Evolutionary conservation across 1,140 invertebrate genomes (phyloP), one percentile per base, ranked within the genome.

Genomic region (Nephila pilipes): DNA sequence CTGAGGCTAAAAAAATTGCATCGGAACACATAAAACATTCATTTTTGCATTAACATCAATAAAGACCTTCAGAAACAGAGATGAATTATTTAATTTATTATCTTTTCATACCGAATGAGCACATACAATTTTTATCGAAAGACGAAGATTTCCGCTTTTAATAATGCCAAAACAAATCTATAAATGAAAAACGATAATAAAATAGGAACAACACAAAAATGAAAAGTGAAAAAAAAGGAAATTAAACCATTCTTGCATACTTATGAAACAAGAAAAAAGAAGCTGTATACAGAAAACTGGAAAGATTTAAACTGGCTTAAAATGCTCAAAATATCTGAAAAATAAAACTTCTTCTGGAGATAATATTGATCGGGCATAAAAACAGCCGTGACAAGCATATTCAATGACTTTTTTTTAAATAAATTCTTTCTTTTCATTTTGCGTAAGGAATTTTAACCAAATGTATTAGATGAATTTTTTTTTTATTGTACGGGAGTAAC

Each of bases 381-480:
- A 75, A 75, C 25, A 18, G 65, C 65, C 65, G 29, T 75, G 65
- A 29, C 25, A 65, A 65, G 63, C 65, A 75, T 75, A 75, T 75
- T 75, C 65, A 75, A 75, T 75, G 65, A 75, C 29, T 75, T 75
- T 75, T 38, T 46, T 75, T 75, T 32, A 75, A 32, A 32, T 36
- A 32, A 75, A 75, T 75, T 12, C 29, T 29, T 5, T 29, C 14
- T 32, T 32, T 75, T 18, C 32, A 16, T 75, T 36, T 75, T 75
- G 65, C 65, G 65, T 75, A 75, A 75, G 14, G 65, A 75, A 75
- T 75, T 75, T 75, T 75, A 75, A 75, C 65, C n/a, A 75, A 75
- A 29, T 32, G 29, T 32, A 75, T 75, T 36, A 75, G 32, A 75
- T 32, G 65, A 36, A 32, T 18, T 36, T 75, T 75, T 75, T 25